Evolutionary conservation across 2,797 vertebrate genomes (phyloP).

Genomic region (Semaprochilodus insignis): DNA sequence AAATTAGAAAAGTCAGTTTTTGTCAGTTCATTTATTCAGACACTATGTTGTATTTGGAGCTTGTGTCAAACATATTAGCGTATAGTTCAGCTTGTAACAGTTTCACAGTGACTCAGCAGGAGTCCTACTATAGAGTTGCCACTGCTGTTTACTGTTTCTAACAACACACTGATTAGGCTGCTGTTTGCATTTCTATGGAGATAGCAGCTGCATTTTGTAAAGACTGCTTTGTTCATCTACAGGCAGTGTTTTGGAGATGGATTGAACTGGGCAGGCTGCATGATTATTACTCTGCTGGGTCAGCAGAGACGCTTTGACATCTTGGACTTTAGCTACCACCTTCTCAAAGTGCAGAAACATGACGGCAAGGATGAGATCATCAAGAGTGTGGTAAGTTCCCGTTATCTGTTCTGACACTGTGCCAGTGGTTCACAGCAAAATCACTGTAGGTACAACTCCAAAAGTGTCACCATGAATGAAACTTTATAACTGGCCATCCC

Average conservation of each 20-base stretch:
- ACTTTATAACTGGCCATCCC: not conserved
- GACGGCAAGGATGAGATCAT: constrained; percentile 98
- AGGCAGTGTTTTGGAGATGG: constrained; percentile 98
- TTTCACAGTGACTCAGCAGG: too few relatives aligned
- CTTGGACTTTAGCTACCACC: constrained; percentile 97
- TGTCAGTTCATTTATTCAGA: too few relatives aligned
- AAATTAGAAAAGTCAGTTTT: too few relatives aligned
- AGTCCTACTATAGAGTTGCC: too few relatives aligned
- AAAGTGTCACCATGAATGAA: not conserved
- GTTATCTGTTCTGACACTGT: not conserved
- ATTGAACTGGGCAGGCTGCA: constrained; percentile 97
- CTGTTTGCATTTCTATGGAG: too few relatives aligned
- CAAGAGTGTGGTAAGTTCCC: constrained; percentile 93
- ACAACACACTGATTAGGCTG: too few relatives aligned
- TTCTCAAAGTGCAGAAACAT: constrained; percentile 97
- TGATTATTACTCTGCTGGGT: constrained; percentile 95
- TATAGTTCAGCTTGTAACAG: too few relatives aligned
- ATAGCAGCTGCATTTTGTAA: not conserved
- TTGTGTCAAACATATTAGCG: too few relatives aligned
- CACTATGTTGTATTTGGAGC: too few relatives aligned
- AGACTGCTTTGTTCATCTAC: not conserved
- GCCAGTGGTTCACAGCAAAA: not conserved
- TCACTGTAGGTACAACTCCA: not conserved
- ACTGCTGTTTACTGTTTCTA: too few relatives aligned
- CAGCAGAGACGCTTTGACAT: constrained; percentile 96